These are phyloP conservation scores for Strix aluco DNA, from an alignment of 2,113 vertebrate species.

Conservation along the genomic window DNA sequence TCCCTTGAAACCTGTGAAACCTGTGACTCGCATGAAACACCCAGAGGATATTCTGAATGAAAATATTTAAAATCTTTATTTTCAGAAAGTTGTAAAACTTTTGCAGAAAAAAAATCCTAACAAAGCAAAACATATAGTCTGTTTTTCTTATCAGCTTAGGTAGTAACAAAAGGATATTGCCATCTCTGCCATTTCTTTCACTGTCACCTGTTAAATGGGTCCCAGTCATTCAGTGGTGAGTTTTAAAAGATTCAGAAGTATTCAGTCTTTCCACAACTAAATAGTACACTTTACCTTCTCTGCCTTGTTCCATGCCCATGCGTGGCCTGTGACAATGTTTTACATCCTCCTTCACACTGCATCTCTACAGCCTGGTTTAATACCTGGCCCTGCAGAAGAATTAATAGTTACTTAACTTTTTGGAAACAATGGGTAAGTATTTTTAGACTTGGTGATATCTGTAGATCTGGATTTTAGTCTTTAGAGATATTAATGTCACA, in stretches of 20 bases:
- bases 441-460: conserved; percentile 24
- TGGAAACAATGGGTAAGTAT: neutral
- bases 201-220: neutral
- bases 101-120: neutral
- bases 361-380: neutral
- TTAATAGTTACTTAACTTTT: conserved; percentile 37
- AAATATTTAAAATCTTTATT: neutral
- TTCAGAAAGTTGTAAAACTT: neutral
- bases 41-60: neutral
- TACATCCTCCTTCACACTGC: neutral
- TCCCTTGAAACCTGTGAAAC: neutral
- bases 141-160: neutral
- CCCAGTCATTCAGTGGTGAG: neutral
- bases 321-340: neutral
- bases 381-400: neutral
- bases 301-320: neutral
- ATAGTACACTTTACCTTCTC: neutral
- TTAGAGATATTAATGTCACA: conserved; percentile 15
- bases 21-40: neutral
- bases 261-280: neutral
- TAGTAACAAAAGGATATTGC: neutral
- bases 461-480: conserved; percentile 1
- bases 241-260: neutral
- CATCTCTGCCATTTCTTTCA: neutral
- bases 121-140: neutral